phyloP scores from a whole-genome alignment of 2,113 vertebrate genomes.

The Aplodontia rufa region DNA sequence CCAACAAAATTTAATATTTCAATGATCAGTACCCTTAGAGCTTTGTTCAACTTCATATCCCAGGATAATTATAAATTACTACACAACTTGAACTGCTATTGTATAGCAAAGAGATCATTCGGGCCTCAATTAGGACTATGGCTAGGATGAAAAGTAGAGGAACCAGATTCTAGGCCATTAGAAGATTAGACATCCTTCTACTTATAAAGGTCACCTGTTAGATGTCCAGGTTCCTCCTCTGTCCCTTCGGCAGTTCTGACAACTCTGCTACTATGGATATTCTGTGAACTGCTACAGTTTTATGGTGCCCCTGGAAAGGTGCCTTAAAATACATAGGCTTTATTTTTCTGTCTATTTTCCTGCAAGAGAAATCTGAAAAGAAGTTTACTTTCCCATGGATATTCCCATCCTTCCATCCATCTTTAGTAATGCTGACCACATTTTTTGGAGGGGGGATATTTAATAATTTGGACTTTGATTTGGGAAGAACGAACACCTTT shows the following conservation, averaged over 20 bases:
- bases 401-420: background rate
- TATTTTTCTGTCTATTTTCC: background rate
- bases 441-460: background rate
- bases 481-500: background rate
- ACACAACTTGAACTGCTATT: background rate
- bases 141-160: background rate
- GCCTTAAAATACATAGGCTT: background rate
- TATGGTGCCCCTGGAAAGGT: background rate
- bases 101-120: background rate
- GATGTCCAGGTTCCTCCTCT: background rate
- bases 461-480: background rate
- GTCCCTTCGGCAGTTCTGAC: background rate
- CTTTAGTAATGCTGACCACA: background rate
- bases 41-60: slow-evolving; percentile 48
- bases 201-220: rapidly evolving
- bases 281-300: background rate
- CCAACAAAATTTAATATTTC: background rate
- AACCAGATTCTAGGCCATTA: background rate
- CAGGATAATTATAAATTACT: slow-evolving; percentile 44
- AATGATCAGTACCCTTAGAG: background rate
- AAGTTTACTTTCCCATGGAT: background rate
- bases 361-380: background rate
- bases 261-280: too few species aligned
- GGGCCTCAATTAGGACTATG: background rate
- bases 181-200: background rate